phyloP scores from a whole-genome alignment of 2,888 invertebrate species.

The Helleia helle region DNA sequence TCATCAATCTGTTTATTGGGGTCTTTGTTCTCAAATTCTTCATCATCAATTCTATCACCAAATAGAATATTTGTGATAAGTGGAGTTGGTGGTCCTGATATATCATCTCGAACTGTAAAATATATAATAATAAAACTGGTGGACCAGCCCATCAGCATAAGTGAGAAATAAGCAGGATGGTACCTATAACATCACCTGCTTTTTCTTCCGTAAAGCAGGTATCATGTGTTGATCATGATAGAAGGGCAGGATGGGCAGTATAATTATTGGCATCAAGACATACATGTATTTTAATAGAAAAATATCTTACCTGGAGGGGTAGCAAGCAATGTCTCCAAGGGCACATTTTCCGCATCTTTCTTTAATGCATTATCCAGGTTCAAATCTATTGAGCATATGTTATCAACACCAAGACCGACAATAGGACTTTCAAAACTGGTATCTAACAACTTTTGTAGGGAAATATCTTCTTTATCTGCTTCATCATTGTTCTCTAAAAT shows the following conservation, averaged over 20 bases:
- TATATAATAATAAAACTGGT: too few species aligned
- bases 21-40: constrained; percentile 8
- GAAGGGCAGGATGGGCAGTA: too few species aligned
- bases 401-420: too few species aligned
- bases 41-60: constrained; percentile 27
- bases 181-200: too few species aligned
- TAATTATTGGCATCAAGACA: too few species aligned
- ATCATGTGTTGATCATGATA: too few species aligned
- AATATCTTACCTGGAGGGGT: constrained; percentile 39
- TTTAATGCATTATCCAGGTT: constrained; percentile 48
- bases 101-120: constrained; percentile 24
- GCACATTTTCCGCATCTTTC: constrained; percentile 32
- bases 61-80: constrained; percentile 51
- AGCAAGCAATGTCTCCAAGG: too few species aligned
- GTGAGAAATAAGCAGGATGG: too few species aligned
- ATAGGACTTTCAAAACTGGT: not conserved
- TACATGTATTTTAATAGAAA: too few species aligned
- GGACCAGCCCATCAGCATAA: too few species aligned
- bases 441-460: not conserved
- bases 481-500: not conserved
- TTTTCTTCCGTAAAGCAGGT: too few species aligned
- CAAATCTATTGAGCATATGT: constrained; percentile 39
- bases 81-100: constrained; percentile 42
- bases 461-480: constrained; percentile 2
- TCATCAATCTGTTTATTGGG: constrained; percentile 14